A percentile compares a stretch with the other conserved stretches of the same genome.
Conservation (phyloP, 2,888 invertebrate genomes). For the Danaus chrysippus region DNA sequence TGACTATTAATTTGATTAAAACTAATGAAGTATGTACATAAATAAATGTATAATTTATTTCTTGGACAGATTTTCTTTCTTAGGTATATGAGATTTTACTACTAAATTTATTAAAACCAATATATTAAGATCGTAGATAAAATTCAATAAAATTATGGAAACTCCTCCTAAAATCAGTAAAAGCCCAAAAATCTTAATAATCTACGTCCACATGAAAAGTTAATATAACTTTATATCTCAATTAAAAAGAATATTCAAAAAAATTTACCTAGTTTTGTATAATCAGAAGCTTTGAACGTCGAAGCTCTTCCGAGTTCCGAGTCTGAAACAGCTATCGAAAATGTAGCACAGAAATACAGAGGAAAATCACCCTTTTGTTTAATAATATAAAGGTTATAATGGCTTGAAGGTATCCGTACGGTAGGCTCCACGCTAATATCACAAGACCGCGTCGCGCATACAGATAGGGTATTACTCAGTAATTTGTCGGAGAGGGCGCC, state of each 20-base stretch:
- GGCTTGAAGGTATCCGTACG: not conserved
- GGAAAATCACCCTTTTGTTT: not conserved
- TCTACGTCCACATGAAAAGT: no score
- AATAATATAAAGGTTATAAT: slow-evolving; percentile 11
- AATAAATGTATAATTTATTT: no score
- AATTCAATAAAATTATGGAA: no score
- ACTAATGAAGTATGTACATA: no score
- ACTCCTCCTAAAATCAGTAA: no score
- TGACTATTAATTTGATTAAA: no score
- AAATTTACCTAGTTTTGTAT: not conserved
- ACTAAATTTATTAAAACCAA: no score
- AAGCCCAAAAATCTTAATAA: no score
- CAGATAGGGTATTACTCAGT: slow-evolving; percentile 49
- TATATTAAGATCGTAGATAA: no score
- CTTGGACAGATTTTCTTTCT: no score
- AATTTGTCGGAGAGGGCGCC: slow-evolving; percentile 42
- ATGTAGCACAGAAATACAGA: not conserved
- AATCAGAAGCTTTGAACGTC: not conserved
- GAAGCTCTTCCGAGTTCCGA: not conserved
- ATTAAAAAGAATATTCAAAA: not conserved
- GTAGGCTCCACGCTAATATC: slow-evolving; percentile 48
- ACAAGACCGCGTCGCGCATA: slow-evolving; percentile 53
- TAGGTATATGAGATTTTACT: no score
- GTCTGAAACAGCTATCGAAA: slow-evolving; percentile 4
- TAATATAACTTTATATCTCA: no score